Conservation (phyloP, 64 coral and sea anemone genomes). For the Orbicella faveolata region DNA sequence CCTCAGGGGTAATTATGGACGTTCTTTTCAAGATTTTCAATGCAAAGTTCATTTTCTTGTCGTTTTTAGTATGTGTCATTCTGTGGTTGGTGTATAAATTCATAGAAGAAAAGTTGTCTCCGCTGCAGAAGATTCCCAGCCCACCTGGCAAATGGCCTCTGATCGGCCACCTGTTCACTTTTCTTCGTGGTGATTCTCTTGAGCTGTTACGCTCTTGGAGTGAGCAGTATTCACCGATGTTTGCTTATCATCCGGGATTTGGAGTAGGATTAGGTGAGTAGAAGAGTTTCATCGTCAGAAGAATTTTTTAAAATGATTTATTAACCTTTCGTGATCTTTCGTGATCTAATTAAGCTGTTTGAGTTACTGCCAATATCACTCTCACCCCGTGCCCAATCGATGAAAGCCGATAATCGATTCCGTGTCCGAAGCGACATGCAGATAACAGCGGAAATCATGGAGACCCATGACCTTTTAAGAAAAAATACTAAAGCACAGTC, state of each 20-base stretch:
- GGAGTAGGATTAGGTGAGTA: conserved; percentile 40
- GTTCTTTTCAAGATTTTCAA: not conserved
- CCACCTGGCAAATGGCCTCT: conserved; percentile 45
- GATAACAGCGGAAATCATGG: too few species aligned
- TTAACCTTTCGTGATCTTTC: too few species aligned
- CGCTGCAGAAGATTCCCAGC: conserved; percentile 44
- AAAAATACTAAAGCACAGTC: too few species aligned
- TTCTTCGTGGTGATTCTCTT: not conserved
- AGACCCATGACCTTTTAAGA: too few species aligned
- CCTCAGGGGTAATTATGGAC: not conserved
- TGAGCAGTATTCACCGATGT: conserved; percentile 37
- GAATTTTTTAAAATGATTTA: too few species aligned
- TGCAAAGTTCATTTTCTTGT: not conserved
- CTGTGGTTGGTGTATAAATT: conserved; percentile 38
- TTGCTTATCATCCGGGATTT: conserved; percentile 30
- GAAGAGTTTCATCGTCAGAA: too few species aligned
- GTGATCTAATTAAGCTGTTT: too few species aligned
- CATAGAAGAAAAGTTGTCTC: conserved; percentile 53
- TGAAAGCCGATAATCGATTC: too few species aligned
- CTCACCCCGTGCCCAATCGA: too few species aligned
- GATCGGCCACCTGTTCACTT: conserved; percentile 45
- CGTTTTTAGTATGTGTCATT: not conserved
- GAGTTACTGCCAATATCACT: too few species aligned
- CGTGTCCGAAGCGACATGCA: too few species aligned
- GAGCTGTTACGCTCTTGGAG: conserved; percentile 16